Evolutionary conservation across 2,888 invertebrate species (phyloP).

Genomic region (Cistogaster globosa): DNA sequence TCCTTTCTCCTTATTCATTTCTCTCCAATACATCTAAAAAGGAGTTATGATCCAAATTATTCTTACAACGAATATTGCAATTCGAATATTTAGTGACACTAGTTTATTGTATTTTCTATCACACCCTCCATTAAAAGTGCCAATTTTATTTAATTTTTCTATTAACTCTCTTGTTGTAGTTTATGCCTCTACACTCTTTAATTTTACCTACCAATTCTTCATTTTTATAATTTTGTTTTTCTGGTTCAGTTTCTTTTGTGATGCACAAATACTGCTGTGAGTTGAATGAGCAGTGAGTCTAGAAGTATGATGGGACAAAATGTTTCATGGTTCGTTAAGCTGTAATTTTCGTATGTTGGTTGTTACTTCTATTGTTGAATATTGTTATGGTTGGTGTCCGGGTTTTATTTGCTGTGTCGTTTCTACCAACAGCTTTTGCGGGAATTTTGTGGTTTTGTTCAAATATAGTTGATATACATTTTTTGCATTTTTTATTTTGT

Average conservation of each 20-base stretch:
- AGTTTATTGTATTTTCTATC: neutral
- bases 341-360: constrained; percentile 57
- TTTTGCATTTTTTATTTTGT: neutral
- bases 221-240: neutral
- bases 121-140: constrained; percentile 18
- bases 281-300: constrained; percentile 25
- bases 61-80: neutral
- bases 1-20: too few species aligned
- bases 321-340: constrained; percentile 67
- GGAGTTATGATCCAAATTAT: too few species aligned
- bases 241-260: constrained; percentile 1
- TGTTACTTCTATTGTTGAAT: constrained; percentile 49
- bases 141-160: constrained; percentile 18
- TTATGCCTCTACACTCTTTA: constrained; percentile 14
- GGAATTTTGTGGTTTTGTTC: constrained; percentile 57
- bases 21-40: too few species aligned
- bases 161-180: constrained; percentile 30
- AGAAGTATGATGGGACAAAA: constrained; percentile 37
- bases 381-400: constrained; percentile 22
- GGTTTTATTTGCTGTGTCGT: constrained; percentile 3
- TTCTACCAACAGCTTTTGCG: constrained; percentile 35
- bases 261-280: constrained; percentile 8
- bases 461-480: neutral
- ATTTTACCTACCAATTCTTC: constrained; percentile 11
- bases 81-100: constrained; percentile 35